phyloP scores from a whole-genome alignment of 2,888 invertebrate species.

The Acrocera orbiculus region DNA sequence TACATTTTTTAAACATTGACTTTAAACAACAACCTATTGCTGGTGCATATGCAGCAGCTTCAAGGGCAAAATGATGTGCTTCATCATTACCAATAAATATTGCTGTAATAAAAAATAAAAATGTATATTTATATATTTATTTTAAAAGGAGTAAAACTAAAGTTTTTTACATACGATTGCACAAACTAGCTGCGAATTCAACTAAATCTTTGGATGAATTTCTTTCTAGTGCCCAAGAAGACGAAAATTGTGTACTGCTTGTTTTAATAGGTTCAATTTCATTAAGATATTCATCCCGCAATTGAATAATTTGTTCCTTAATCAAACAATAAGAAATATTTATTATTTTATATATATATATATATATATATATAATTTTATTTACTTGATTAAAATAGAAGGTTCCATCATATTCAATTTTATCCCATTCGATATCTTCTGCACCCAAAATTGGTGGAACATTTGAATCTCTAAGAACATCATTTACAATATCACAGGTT shows the following conservation, averaged over 20 bases:
- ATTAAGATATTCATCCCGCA: slow-evolving; percentile 27
- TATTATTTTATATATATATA: not conserved
- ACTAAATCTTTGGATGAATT: slow-evolving; percentile 5
- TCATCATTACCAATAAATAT: slow-evolving; percentile 20
- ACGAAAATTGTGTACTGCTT: slow-evolving; percentile 18
- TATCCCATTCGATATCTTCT: slow-evolving; percentile 27
- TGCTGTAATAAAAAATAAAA: slow-evolving; percentile 13
- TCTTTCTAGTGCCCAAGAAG: slow-evolving; percentile 21
- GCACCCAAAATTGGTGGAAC: slow-evolving; percentile 27
- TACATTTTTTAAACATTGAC: slow-evolving; percentile 22
- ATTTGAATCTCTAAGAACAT: slow-evolving; percentile 28
- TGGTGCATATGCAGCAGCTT: slow-evolving; percentile 20
- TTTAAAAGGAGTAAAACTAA: not conserved
- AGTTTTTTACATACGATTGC: slow-evolving; percentile 16
- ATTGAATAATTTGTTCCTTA: slow-evolving; percentile 25
- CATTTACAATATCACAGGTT: slow-evolving; percentile 28
- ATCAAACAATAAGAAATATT: not conserved
- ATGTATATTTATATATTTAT: not conserved
- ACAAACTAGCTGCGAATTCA: slow-evolving; percentile 21
- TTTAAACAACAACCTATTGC: slow-evolving; percentile 25
- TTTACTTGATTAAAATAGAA: slow-evolving; percentile 23
- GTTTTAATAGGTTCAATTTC: slow-evolving; percentile 18
- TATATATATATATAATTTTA: not conserved
- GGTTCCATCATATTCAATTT: slow-evolving; percentile 25
- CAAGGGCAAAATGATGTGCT: slow-evolving; percentile 17